Conservation (phyloP, 2,888 invertebrate genomes). For the Drosophila kanekoi region DNA sequence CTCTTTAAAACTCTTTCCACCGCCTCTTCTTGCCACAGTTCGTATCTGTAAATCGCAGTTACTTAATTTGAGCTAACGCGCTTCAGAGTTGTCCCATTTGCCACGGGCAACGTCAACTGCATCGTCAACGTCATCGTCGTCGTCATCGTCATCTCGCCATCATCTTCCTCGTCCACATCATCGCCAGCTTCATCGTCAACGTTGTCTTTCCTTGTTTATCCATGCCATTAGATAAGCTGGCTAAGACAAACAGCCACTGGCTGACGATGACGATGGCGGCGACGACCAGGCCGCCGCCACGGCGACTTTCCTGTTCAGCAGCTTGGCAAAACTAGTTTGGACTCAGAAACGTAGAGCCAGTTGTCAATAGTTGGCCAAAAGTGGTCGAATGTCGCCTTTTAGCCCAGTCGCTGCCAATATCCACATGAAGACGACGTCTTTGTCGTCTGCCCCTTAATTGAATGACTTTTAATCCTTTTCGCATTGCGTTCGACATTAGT, state of each 20-base stretch:
- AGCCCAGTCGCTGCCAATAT: conserved; percentile 38
- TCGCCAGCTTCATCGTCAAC: conserved; percentile 23
- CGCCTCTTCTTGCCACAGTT: not conserved
- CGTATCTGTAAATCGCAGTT: conserved; percentile 74
- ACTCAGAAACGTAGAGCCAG: conserved; percentile 23
- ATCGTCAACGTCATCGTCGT: not conserved
- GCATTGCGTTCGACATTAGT: conserved; percentile 79
- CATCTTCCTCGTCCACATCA: conserved; percentile 23
- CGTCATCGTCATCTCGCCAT: conserved; percentile 8
- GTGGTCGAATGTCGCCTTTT: conserved; percentile 13
- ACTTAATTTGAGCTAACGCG: conserved; percentile 78
- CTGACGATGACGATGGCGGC: conserved; percentile 21
- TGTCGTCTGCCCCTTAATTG: conserved; percentile 65
- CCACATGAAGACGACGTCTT: conserved; percentile 42
- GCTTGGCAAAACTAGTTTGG: conserved; percentile 69
- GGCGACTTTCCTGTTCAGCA: conserved; percentile 55
- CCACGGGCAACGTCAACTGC: conserved; percentile 11
- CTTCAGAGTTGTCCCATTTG: conserved; percentile 59
- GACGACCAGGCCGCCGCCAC: conserved; percentile 29
- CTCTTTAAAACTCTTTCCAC: conserved; percentile 3
- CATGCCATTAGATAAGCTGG: conserved; percentile 77
- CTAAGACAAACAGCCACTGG: conserved; percentile 74
- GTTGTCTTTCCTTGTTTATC: conserved; percentile 75
- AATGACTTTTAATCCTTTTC: conserved; percentile 82
- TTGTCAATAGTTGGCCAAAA: conserved; percentile 45